phyloP scores from a whole-genome alignment of 2,113 vertebrate species.

The Scomber scombrus region DNA sequence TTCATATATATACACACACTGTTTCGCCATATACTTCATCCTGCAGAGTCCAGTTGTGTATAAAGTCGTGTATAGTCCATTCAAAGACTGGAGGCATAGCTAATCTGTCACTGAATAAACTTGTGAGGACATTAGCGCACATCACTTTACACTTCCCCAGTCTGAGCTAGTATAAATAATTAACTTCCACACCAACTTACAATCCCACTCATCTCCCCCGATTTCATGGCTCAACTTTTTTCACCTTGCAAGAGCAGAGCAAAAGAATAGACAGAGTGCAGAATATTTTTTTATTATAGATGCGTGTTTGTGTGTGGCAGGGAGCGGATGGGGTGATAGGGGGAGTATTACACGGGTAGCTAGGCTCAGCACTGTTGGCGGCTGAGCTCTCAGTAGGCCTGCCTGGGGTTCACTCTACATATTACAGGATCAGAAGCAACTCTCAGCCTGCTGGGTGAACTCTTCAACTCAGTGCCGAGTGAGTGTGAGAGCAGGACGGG shows the following conservation, averaged over 20 bases:
- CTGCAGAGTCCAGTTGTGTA: not conserved
- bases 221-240: conserved; percentile 48
- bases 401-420: conserved; percentile 60
- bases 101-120: conserved; percentile 8
- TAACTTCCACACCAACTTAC: conserved; percentile 3
- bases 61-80: not conserved
- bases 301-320: conserved; percentile 30
- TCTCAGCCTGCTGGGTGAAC: conserved; percentile 74
- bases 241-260: not conserved
- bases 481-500: conserved; percentile 20
- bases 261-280: conserved; percentile 18
- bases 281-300: conserved; percentile 34
- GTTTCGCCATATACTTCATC: too few species aligned
- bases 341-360: conserved; percentile 8
- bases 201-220: not conserved
- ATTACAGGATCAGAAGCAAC: conserved; percentile 65
- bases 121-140: not conserved
- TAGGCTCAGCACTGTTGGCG: conserved; percentile 46
- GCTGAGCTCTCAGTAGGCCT: conserved; percentile 53
- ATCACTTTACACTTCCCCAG: not conserved
- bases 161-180: conserved; percentile 41
- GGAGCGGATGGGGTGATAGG: not conserved
- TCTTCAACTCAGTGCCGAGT: conserved; percentile 75
- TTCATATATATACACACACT: too few species aligned
- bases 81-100: not conserved